Percentiles rank a stretch among this genome's conserved stretches.
Evolutionary conservation across 1,140 invertebrate species (phyloP).

Genomic region (Drosophila melanica): DNA sequence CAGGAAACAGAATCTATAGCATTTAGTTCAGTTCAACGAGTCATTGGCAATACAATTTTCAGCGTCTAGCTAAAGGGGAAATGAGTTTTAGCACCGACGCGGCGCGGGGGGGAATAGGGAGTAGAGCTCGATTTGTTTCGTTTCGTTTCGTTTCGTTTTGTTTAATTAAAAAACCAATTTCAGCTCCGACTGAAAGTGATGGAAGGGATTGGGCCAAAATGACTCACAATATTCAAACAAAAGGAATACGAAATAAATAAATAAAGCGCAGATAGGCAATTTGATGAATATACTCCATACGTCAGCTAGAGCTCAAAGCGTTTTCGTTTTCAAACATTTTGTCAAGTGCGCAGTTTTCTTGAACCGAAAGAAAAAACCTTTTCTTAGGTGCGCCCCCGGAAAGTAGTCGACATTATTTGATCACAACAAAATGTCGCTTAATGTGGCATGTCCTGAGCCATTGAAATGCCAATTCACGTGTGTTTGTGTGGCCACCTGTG

Average conservation of each 20-base stretch:
- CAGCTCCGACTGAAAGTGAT: conserved; percentile 55
- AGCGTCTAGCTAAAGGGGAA: conserved; percentile 28
- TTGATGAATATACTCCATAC: conserved; percentile 31
- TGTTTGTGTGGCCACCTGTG: conserved; percentile 24
- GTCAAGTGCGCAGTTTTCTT: conserved; percentile 56
- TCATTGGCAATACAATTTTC: conserved; percentile 47
- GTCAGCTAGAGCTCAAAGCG: conserved; percentile 33
- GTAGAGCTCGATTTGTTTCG: conserved; percentile 46
- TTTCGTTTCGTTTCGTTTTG: conserved; percentile 49
- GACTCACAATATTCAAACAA: conserved; percentile 31
- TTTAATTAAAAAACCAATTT: conserved; percentile 80
- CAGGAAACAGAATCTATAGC: conserved; percentile 27
- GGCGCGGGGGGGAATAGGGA: conserved; percentile 16
- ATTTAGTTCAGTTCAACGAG: conserved; percentile 24
- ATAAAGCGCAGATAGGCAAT: neutral
- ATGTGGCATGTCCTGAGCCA: conserved; percentile 65
- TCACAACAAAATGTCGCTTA: conserved; percentile 79
- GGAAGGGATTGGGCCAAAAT: conserved; percentile 43
- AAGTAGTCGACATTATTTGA: conserved; percentile 66
- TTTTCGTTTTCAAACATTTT: conserved; percentile 37
- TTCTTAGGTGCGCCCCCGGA: conserved; percentile 31
- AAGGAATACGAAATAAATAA: conserved; percentile 21
- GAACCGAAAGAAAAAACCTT: conserved; percentile 26
- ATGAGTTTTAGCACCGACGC: neutral
- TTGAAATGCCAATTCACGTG: conserved; percentile 12